Percentiles rank a stretch among this genome's conserved stretches.
These are phyloP conservation scores for Gracilinanus agilis DNA, from an alignment of 2,113 vertebrate species.

Conservation along the genomic window DNA sequence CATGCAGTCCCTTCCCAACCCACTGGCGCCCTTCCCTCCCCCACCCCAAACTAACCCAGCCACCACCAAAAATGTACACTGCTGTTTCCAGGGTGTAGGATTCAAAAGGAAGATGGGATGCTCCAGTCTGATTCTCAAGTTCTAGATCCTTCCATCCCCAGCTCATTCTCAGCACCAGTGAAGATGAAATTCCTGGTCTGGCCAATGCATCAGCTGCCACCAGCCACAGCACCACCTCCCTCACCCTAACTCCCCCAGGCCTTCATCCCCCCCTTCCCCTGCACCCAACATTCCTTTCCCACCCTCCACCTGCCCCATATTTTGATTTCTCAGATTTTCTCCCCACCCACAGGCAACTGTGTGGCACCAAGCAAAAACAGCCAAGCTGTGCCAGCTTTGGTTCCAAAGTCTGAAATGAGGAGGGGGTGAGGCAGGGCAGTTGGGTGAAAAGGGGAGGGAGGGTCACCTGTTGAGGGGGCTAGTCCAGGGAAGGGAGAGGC, in stretches of 20 bases:
- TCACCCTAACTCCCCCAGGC: conserved; percentile 20
- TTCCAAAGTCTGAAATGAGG: conserved; percentile 56
- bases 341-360: conserved; percentile 40
- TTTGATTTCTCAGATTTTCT: conserved; percentile 59
- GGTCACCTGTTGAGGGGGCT: conserved; percentile 39
- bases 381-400: conserved; percentile 66
- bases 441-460: conserved; percentile 50
- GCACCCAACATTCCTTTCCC: neutral
- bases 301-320: neutral
- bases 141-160: conserved; percentile 45
- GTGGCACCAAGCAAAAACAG: neutral
- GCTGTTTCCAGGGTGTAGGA: conserved; percentile 79
- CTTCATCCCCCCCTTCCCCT: neutral
- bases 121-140: conserved; percentile 65
- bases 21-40: conserved; percentile 45
- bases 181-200: conserved; percentile 41
- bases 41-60: conserved; percentile 68
- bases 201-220: conserved; percentile 46
- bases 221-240: neutral
- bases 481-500: neutral
- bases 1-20: conserved; percentile 79
- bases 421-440: conserved; percentile 27
- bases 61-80: conserved; percentile 77
- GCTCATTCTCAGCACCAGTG: conserved; percentile 24
- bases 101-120: conserved; percentile 66